A percentile compares a stretch with the other conserved stretches of the same genome.
Conservation (phyloP, 2,113 vertebrate species). For the Gulo gulo region DNA sequence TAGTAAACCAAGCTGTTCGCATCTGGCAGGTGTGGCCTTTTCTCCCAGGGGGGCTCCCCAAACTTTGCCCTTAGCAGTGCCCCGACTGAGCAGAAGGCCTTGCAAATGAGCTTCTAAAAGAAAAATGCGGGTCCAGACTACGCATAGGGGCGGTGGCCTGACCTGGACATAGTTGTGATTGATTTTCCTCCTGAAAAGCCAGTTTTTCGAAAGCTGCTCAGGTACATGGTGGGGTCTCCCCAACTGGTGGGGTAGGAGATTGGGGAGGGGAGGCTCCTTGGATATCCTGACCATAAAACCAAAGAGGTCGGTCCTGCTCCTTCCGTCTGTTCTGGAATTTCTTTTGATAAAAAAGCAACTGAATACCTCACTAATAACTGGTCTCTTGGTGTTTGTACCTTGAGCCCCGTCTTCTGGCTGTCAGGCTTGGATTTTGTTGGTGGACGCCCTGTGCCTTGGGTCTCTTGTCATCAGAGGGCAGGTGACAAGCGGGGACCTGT, state of each 20-base stretch:
- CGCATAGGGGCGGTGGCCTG: fast-evolving
- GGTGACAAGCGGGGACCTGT: fast-evolving
- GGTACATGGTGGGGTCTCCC: neutral
- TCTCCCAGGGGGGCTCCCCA: neutral
- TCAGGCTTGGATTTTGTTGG: fast-evolving
- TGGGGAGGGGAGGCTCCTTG: neutral
- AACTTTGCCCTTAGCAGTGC: neutral
- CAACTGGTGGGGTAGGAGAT: no score
- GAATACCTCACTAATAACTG: neutral
- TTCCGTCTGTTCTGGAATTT: neutral
- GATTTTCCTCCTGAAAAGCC: neutral
- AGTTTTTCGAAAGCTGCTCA: neutral
- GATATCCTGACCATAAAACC: fast-evolving
- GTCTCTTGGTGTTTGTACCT: neutral
- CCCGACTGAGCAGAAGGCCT: neutral
- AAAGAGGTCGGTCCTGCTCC: neutral
- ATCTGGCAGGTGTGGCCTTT: neutral
- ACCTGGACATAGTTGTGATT: fast-evolving
- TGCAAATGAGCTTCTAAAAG: neutral
- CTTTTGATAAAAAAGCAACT: neutral
- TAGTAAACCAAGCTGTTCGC: fast-evolving
- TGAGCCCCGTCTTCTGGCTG: neutral
- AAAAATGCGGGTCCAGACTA: fast-evolving
- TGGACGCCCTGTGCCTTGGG: neutral
- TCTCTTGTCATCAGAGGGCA: neutral